Evolutionary conservation across 2,888 invertebrate genomes (phyloP).

Genomic region (Eristalis tenax): DNA sequence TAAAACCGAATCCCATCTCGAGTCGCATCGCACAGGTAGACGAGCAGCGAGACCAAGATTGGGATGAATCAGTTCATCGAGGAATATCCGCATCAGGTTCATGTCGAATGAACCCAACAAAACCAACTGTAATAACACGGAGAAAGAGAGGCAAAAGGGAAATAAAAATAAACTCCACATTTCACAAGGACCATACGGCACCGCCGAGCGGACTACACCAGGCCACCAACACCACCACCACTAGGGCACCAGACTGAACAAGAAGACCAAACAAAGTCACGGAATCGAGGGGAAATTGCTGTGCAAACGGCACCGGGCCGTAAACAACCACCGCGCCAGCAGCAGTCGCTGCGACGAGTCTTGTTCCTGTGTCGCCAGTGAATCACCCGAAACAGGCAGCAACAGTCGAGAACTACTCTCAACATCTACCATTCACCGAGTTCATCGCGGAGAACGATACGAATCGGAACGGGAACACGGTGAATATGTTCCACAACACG

Average conservation of each 20-base stretch:
- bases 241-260: not conserved
- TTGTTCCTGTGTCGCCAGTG: not conserved
- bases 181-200: slow-evolving; percentile 42
- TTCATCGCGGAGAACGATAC: slow-evolving; percentile 42
- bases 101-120: slow-evolving; percentile 34
- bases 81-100: slow-evolving; percentile 24
- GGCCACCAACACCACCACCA: not conserved
- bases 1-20: slow-evolving; percentile 11
- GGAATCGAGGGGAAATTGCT: slow-evolving; percentile 34
- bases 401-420: slow-evolving; percentile 1
- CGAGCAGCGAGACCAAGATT: not conserved
- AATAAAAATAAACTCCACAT: slow-evolving; percentile 2
- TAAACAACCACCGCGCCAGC: slow-evolving; percentile 31
- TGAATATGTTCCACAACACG: slow-evolving; percentile 52
- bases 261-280: slow-evolving; percentile 7
- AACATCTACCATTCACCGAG: slow-evolving; percentile 32
- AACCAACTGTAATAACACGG: slow-evolving; percentile 21
- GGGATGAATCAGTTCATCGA: slow-evolving; percentile 40
- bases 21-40: slow-evolving; percentile 51
- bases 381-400: not conserved
- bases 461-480: slow-evolving; percentile 47
- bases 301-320: not conserved
- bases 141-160: not conserved
- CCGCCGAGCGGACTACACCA: not conserved
- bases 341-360: not conserved